Evolutionary conservation across 2,797 vertebrate genomes (phyloP), one percentile per base, ranked within the genome.

Genomic region (Falco cherrug): DNA sequence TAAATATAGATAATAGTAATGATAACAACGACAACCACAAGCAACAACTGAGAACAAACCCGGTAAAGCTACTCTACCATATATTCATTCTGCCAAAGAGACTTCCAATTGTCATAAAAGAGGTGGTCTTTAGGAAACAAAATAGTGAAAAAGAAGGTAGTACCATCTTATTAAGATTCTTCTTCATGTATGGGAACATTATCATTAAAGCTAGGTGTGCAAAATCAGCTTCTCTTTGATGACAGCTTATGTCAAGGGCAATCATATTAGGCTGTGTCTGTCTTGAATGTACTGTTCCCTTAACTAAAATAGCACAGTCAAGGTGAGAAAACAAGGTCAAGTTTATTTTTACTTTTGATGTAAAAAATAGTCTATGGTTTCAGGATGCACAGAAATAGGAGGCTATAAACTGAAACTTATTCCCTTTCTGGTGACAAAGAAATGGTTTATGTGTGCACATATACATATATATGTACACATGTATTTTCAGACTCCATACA

Each of bases 261-360:
- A 92, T 87, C 56, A 63, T 84, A 79, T 57, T 65, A 89, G 29
- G 29, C 63, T 59, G 24, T 50, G 33, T 65, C 16, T 81, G 22
- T 73, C 26, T 50, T 50, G 65, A 92, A 69, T 15, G 33, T 28
- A 51, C 56, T 51, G 21, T 79, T 84, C 70, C 28, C 43, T 60
- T 87, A 54, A 74, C 78, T 63, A 85, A 95, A 90, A 93, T 82
- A 92, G 84, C 50, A 79, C 45, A 76, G 59, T 79, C 78, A 93
- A 97, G 89, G 78, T 87, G 84, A 93, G 74, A 71, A 93, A 90
- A 89, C n/a, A 95, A 94, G 92, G 77, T 89, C 81, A 90, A 47
- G 11, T 56, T 78, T 96, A 82, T 95, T 93, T 92, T 91, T 89
- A 93, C 69, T 76, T 95, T 51, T 87, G 56, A 31, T 17, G 16